Evolutionary conservation across 2,888 invertebrate genomes (phyloP), one percentile per base, ranked within the genome.

Genomic region (Colletes collaris): DNA sequence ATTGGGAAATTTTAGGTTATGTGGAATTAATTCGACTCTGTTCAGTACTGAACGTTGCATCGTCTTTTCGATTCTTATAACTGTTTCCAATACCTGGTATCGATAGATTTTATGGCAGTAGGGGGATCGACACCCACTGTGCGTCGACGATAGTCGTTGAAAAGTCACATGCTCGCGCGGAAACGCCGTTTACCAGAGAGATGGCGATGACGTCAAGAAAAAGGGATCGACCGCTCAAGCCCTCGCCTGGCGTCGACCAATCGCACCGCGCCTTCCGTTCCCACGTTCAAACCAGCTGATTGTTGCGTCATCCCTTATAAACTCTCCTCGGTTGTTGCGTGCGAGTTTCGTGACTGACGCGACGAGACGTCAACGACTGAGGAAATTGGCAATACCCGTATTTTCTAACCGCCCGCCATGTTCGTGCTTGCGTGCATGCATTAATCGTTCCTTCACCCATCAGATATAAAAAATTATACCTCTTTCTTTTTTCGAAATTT

Each of bases 161-260:
- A 75, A 80, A 56, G n/a, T 53, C 8, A 35, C 67, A 16, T n/a
- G 68, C 40, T 44, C 64, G 59, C 2, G 11, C 6, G 53, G 3
- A 53, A 35, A n/a, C 44, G 16, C 13, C 19, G 72, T 69, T 73
- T 53, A 27, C 10, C 52, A 56, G 50, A 7, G 58, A 64, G 68
- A 70, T 68, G 62, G 50, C 16, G 64, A n/a, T 85, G 84, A 86
- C 81, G 76, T 86, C 86, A 85, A 46, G 64, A 44, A 63, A 71
- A 85, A 87, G 84, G 88, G 88, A 91, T 91, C 89, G 90, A 90
- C 88, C 90, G 88, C 79, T 83, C 91, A 90, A 91, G 91, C 91
- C 91, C 87, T 86, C 85, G 50, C 27, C 27, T 27, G n/a, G 35
- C 27, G 55, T 6, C 73, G 67, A 62, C 91, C 91, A 91, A 91